Percentiles rank a stretch among this genome's conserved stretches.
Conservation (phyloP, 2,888 invertebrate genomes). For the Lapara coniferarum region DNA sequence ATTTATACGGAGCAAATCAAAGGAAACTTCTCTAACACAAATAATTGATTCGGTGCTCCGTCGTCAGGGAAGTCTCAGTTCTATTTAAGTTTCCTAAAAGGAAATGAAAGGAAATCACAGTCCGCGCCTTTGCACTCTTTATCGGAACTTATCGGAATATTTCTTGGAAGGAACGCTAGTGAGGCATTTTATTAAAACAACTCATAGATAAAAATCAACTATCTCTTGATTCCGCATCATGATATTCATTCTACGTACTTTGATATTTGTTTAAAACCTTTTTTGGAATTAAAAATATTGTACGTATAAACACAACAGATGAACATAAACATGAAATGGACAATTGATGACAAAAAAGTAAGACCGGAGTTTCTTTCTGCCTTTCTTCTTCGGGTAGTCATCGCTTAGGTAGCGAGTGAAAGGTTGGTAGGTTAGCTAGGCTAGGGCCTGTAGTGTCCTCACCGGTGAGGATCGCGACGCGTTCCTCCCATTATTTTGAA, state of each 20-base stretch:
- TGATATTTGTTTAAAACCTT: conserved; percentile 5
- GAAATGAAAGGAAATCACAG: conserved; percentile 83
- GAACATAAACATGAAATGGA: no score
- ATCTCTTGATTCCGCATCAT: conserved; percentile 32
- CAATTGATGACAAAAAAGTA: no score
- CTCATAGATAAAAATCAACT: conserved; percentile 57
- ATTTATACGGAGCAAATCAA: conserved; percentile 65
- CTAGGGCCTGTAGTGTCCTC: no score
- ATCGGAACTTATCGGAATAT: conserved; percentile 79
- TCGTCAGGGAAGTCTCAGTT: conserved; percentile 80
- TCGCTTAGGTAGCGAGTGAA: no score
- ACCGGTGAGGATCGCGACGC: no score
- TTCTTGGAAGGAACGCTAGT: conserved; percentile 59
- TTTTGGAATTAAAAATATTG: not conserved
- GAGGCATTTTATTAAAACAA: conserved; percentile 66
- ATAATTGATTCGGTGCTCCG: conserved; percentile 80
- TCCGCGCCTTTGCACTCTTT: conserved; percentile 72
- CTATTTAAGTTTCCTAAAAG: conserved; percentile 83
- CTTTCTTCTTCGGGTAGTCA: no score
- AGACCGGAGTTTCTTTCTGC: no score
- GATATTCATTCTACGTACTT: conserved; percentile 3
- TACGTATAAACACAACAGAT: conserved; percentile 7
- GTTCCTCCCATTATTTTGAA: no score
- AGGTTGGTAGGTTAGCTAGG: no score
- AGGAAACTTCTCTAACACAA: conserved; percentile 75